A percentile compares a stretch with the other conserved stretches of the same genome.
phyloP scores from a whole-genome alignment of 1,140 invertebrate genomes.

The Euwallacea similis region DNA sequence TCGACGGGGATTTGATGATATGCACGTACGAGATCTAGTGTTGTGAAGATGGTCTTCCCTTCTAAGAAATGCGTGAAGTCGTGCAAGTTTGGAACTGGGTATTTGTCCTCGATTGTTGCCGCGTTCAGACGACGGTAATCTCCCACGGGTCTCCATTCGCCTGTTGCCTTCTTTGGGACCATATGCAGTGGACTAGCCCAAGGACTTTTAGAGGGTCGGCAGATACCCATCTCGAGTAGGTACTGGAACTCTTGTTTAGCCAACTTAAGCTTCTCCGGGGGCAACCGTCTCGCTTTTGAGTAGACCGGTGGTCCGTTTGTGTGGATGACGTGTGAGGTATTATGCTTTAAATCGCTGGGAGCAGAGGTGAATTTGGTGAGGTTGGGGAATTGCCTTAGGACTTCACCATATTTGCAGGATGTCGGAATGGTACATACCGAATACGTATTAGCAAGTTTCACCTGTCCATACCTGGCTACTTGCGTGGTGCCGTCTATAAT shows the following conservation, averaged over 20 bases:
- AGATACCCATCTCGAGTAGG: too few relatives aligned
- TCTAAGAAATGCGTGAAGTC: neutral
- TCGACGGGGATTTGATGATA: conserved; percentile 53
- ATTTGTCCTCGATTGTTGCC: neutral
- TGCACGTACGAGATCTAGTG: conserved; percentile 55
- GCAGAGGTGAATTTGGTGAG: neutral
- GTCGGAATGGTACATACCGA: neutral
- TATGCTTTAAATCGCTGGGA: neutral
- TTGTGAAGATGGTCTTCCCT: conserved; percentile 51
- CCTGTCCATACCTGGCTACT: neutral
- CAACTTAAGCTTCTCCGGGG: conserved; percentile 2
- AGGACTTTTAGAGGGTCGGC: neutral
- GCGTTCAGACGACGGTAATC: neutral
- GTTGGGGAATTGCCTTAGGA: neutral
- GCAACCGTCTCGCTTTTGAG: neutral
- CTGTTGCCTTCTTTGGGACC: neutral
- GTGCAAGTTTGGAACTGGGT: neutral
- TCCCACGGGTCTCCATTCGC: conserved; percentile 6
- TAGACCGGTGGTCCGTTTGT: neutral
- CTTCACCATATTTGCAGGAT: neutral
- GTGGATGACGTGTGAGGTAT: neutral
- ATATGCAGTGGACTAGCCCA: neutral
- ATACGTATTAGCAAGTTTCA: neutral
- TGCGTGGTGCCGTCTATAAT: neutral
- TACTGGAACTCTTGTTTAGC: neutral